Percentiles rank a stretch among this genome's conserved stretches.
Conservation (phyloP, 2,888 invertebrate species). For the Bruchidius siliquastri region DNA sequence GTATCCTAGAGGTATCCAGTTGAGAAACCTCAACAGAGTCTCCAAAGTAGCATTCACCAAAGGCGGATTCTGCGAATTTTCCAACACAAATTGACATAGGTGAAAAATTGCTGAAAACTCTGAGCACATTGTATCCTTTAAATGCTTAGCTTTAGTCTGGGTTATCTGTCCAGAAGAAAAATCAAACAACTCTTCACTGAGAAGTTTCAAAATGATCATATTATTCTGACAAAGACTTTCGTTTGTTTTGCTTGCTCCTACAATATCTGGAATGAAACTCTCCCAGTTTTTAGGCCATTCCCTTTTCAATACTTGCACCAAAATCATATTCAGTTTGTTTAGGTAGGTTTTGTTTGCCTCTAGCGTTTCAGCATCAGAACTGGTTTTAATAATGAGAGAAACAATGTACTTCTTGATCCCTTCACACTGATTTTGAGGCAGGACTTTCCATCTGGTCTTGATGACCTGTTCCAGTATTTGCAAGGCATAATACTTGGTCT, state of each 20-base stretch:
- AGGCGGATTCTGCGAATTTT: slow-evolving; percentile 95
- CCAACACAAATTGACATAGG: slow-evolving; percentile 95
- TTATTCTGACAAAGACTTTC: slow-evolving; percentile 99
- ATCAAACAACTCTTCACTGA: slow-evolving; percentile 99
- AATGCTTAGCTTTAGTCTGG: slow-evolving; percentile 97
- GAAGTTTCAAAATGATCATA: slow-evolving; percentile 94
- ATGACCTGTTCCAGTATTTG: slow-evolving; percentile 99
- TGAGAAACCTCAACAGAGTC: slow-evolving; percentile 92
- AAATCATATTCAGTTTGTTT: slow-evolving; percentile 97
- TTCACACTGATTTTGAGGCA: slow-evolving; percentile 97
- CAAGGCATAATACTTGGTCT: slow-evolving; percentile 98
- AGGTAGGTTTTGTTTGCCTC: slow-evolving; percentile 94
- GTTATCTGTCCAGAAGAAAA: slow-evolving; percentile 98
- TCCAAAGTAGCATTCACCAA: slow-evolving; percentile 94
- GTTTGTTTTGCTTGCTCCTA: slow-evolving; percentile 97
- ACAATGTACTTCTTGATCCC: slow-evolving; percentile 99
- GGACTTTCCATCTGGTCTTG: slow-evolving; percentile 95
- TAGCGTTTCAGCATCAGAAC: slow-evolving; percentile 83
- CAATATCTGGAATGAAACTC: slow-evolving; percentile 97
- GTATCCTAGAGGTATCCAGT: slow-evolving; percentile 99
- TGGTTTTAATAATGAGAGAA: slow-evolving; percentile 96
- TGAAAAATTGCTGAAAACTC: slow-evolving; percentile 99
- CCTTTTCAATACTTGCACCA: slow-evolving; percentile 97
- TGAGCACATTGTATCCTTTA: slow-evolving; percentile 99
- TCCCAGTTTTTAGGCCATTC: slow-evolving; percentile 99